phyloP scores from a whole-genome alignment of 2,113 vertebrate genomes.

The Bolborhynchus lineola region DNA sequence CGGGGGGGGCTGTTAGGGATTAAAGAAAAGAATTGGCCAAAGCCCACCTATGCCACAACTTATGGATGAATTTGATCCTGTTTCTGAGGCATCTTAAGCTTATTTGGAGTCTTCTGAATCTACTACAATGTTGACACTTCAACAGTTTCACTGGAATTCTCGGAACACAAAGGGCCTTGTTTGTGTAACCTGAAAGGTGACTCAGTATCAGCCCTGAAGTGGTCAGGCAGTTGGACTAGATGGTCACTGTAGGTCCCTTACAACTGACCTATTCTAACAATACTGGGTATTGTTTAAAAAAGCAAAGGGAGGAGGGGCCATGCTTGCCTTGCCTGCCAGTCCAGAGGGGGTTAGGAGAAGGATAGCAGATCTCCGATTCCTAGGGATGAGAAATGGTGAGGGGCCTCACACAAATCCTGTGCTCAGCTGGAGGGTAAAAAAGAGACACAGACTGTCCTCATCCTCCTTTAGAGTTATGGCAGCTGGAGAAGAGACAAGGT shows the following conservation, averaged over 20 bases:
- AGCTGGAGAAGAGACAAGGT: not conserved
- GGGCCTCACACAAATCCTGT: not conserved
- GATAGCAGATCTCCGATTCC: not conserved
- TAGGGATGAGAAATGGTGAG: not conserved
- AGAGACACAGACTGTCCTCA: not conserved
- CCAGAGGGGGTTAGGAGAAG: not conserved
- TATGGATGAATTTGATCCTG: not conserved
- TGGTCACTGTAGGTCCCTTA: not conserved
- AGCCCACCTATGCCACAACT: not conserved
- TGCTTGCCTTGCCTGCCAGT: not conserved
- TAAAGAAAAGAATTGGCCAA: not conserved
- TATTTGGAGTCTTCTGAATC: not conserved
- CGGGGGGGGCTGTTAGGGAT: not conserved
- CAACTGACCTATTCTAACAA: not conserved
- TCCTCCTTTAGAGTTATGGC: not conserved
- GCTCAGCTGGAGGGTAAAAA: not conserved
- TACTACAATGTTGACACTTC: not conserved
- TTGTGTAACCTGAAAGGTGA: not conserved
- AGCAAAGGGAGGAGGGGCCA: rapidly evolving
- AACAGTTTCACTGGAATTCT: not conserved
- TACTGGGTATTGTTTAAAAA: not conserved
- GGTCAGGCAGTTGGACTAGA: not conserved
- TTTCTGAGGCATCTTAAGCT: not conserved
- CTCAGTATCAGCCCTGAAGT: not conserved
- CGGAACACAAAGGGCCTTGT: not conserved